Base-by-base conservation (phyloP, 2,797 vertebrate species). In the Prunella strophiata region DNA sequence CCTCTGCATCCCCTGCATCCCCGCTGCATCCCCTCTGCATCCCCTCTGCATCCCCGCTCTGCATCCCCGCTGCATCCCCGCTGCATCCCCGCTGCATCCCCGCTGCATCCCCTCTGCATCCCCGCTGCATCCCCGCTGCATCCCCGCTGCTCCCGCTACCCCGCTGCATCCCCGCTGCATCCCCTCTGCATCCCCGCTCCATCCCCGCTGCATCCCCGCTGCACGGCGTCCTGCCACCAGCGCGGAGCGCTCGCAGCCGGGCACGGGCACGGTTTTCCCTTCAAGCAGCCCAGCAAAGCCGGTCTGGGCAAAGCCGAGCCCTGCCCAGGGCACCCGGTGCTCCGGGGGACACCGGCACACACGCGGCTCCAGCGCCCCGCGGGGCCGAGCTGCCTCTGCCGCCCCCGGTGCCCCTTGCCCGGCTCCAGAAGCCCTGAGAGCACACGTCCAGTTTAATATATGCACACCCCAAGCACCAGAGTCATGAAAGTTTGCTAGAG, bases 391-490 rank as follows among this genome's bases (percentile, higher is more conserved):
- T 6, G 20, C 10, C 70, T 5, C 59, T 19, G 65, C 30, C 36
- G 9, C 36, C 36, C 36, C 36, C 36, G 36, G 36, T 36, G 36
- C 36, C 61, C 26, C 30, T 11, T 7, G 5, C 65, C 4, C 13
- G 2, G 40, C 23, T n/a, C 7, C 81, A 5, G 4, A 1, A 51
- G 59, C 15, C 34, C 2, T 2, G 36, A 21, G 27, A 40, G 19
- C 10, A 0, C 21, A 3, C 0, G 27, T 4, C 22, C 13, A 0
- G 2, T 25, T 19, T 2, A 2, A 9, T 4, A 2, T 0, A 3
- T 0, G 3, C 21, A 10, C 71, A 40, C 26, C 15, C 62, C 42
- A 67, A 52, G 40, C 36, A 6, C 1, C 26, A 2, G 2, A 52
- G 22, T 0, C 70, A 0, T 2, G 11, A 26, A 3, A 26, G 23